These are phyloP conservation scores for Anolis apletophallus DNA, from an alignment of 2,797 vertebrate species.

Conservation along the genomic window DNA sequence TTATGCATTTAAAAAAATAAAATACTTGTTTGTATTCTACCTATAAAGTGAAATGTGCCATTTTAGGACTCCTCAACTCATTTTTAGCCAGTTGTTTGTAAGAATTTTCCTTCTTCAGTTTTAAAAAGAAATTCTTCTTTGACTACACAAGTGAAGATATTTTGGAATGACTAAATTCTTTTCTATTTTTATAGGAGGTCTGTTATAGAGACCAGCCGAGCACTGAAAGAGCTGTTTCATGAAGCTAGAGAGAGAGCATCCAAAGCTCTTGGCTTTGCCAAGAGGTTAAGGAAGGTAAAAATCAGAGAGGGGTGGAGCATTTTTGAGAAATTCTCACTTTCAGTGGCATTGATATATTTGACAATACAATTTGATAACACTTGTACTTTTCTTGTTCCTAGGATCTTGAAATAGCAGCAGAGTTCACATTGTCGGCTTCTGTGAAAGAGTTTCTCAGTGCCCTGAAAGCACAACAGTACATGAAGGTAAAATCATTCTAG, in stretches of 20 bases:
- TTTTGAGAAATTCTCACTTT: background rate
- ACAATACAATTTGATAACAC: conserved; percentile 16
- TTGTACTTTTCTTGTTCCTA: conserved; percentile 67
- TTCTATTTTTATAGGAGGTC: conserved; percentile 84
- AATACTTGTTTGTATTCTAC: too few relatives aligned
- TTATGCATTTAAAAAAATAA: conserved; percentile 21
- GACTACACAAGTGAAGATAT: background rate
- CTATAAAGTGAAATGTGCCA: background rate
- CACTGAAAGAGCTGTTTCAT: conserved; percentile 97
- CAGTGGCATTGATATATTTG: background rate
- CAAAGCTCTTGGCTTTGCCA: conserved; percentile 97
- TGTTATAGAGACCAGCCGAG: conserved; percentile 95
- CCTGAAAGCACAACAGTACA: conserved; percentile 88
- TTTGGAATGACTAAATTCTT: conserved; percentile 37
- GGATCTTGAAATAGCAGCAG: conserved; percentile 97
- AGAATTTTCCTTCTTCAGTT: background rate
- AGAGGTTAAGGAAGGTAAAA: conserved; percentile 97
- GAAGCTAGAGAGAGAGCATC: conserved; percentile 97
- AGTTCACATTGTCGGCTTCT: conserved; percentile 88
- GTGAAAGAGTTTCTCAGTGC: conserved; percentile 85
- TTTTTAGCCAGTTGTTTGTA: conserved; percentile 29
- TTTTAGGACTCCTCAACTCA: accelerated
- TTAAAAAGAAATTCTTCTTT: background rate
- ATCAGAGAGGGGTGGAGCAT: background rate
- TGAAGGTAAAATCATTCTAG: conserved; percentile 84